Evolutionary conservation across 2,113 vertebrate genomes (phyloP), one percentile per base, ranked within the genome.

Genomic region (human): DNA sequence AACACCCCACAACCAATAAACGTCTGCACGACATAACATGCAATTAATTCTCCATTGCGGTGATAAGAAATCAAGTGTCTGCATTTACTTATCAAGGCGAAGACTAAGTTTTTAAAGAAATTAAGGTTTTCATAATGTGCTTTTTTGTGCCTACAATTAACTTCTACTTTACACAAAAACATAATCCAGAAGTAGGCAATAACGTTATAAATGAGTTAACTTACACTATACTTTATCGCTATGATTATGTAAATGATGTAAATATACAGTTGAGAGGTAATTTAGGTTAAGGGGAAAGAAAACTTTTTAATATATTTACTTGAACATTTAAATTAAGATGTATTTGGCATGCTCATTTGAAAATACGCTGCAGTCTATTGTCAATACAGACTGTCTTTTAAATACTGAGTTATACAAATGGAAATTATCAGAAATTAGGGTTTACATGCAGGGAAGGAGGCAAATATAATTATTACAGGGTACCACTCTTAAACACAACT

Each of bases 401-500:
- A 96, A 79, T 52, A 70, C 32, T 82, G 73, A 95, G 75, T 32
- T 93, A 27, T 55, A 22, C 20, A 96, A 90, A 73, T 11, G 88
- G 38, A 40, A 93, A 90, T 90, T 85, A 50, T 85, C 55, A 75
- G 45, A 88, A 78, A 88, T 84, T 55, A 92, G 66, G 68, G 23
- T 78, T 72, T 43, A 87, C 35, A 57, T 70, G 72, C 27, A 76
- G 35, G 8, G 32, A 43, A 90, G 25, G 23, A 83, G 18, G 40
- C 16, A 91, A 73, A 70, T 80, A 84, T 64, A 92, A 92, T 89
- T 40, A 64, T 78, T 48, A 52, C 16, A 94, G 76, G 30, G 48
- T 68, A 40, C 38, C 59, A 35, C 20, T 78, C 83, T 83, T 84
- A 52, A 82, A 79, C 14, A 64, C 40, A 55, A 75, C 64, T 50